Base-by-base conservation (phyloP, 2,113 vertebrate genomes). In the Paralichthys olivaceus region DNA sequence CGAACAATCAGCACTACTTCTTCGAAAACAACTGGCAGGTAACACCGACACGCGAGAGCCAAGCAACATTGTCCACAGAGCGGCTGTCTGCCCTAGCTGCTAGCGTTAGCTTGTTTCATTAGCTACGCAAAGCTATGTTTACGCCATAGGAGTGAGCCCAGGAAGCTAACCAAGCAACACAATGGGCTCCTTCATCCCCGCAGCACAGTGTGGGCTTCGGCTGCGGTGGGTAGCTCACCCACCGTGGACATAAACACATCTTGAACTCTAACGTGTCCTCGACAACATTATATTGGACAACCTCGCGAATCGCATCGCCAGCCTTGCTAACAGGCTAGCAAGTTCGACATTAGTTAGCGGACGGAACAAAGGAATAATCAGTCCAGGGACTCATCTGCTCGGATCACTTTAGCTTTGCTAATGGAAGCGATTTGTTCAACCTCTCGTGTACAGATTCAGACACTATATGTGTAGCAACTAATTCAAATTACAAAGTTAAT, bases 21-120 rank as follows among this genome's bases (percentile, higher is more conserved):
- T 94, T 82, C 93, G 93, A 93, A 95, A 94, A 91, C 94, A 94
- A 90, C 77, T 94, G 77, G 94, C 94, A 94, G 94, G 93, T 95
- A 90, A 92, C 19, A 5, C 4, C 13, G 69, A 49, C 3, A 54
- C 8, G 7, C 8, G 7, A 19, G 0, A n/a, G 1, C 29, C 1
- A 19, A 22, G 15, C 22, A 49, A 57, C 43, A 40, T 0, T 79
- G 34, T 49, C 66, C 71, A 56, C n/a, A 56, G 45, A 77, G 81
- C 69, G 17, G 83, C 76, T 72, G 34, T 9, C 43, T 67, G 26
- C 55, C 55, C 20, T 49, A 75, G 51, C 58, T 19, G 83, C 77
- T 85, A 85, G 32, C 69, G 73, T 62, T 91, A 87, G 88, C 87
- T 49, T 68, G 13, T 47, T 53, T 11, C 55, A 23, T 57, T 89